A percentile compares a stretch with the other conserved stretches of the same genome.
phyloP scores from a whole-genome alignment of 2,113 vertebrate genomes.

The Patagioenas fasciata region DNA sequence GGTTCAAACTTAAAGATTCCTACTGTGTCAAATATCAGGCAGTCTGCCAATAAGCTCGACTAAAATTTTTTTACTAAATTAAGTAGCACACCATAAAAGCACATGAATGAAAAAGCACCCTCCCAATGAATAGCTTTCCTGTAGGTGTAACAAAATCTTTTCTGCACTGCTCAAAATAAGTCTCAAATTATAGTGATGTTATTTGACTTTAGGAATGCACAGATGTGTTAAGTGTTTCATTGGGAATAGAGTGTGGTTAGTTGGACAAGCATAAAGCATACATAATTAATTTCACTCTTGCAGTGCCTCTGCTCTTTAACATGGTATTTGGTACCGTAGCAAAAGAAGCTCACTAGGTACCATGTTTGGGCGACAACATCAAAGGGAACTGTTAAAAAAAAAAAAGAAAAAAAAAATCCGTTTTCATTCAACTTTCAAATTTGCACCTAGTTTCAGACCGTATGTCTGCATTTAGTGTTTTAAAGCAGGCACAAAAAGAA shows the following conservation, averaged over 20 bases:
- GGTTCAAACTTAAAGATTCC: conserved; percentile 21
- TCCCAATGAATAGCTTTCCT: conserved; percentile 19
- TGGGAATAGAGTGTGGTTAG: conserved; percentile 53
- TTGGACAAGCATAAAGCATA: conserved; percentile 59
- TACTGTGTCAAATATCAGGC: conserved; percentile 40
- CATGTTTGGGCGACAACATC: background rate
- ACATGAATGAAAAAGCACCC: background rate
- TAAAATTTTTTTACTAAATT: conserved; percentile 51
- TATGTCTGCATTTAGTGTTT: conserved; percentile 35
- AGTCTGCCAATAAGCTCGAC: conserved; percentile 53
- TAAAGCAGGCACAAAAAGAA: conserved; percentile 56
- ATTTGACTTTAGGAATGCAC: conserved; percentile 30
- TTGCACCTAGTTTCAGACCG: conserved; percentile 17
- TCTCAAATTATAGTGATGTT: conserved; percentile 10
- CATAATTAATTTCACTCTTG: conserved; percentile 65
- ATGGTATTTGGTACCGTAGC: background rate
- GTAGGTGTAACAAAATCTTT: conserved; percentile 22
- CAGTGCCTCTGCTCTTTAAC: conserved; percentile 40
- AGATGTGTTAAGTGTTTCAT: conserved; percentile 49
- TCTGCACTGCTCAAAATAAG: background rate
- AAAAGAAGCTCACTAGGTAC: conserved; percentile 30
- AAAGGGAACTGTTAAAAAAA: background rate
- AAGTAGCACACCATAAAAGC: background rate
- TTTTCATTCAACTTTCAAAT: conserved; percentile 35
- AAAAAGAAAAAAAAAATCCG: conserved; percentile 12